These are phyloP conservation scores for Hololepta plana DNA, from an alignment of 2,888 invertebrate genomes.

Conservation along the genomic window DNA sequence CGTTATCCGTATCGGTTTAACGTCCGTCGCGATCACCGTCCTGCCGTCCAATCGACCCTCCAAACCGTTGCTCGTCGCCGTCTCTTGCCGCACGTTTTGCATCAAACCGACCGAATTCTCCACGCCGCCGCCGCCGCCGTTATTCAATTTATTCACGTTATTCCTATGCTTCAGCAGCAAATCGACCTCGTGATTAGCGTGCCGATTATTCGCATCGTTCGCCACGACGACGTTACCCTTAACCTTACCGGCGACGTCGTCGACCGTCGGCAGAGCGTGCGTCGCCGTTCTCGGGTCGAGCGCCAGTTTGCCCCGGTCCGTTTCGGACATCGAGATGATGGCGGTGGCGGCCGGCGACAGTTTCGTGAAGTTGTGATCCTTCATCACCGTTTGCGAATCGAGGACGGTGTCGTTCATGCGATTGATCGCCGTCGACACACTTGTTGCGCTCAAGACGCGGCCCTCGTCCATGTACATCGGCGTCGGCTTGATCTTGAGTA, in stretches of 20 bases:
- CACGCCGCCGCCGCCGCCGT: conserved; percentile 4
- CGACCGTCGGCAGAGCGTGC: conserved; percentile 8
- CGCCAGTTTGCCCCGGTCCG: conserved; percentile 5
- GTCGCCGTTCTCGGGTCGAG: conserved; percentile 10
- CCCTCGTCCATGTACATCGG: conserved; percentile 12
- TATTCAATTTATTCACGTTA: conserved; percentile 7
- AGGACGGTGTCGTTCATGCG: conserved; percentile 27
- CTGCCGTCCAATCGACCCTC: conserved; percentile 20
- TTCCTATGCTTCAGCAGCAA: too few relatives aligned
- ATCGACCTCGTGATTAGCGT: too few relatives aligned
- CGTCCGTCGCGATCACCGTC: conserved; percentile 23
- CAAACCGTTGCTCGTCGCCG: conserved; percentile 13
- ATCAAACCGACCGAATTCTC: neutral
- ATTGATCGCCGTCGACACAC: conserved; percentile 26
- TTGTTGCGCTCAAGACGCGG: conserved; percentile 21
- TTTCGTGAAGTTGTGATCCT: conserved; percentile 18
- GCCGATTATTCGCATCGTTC: conserved; percentile 6
- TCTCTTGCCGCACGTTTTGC: conserved; percentile 4
- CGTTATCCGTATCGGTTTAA: conserved; percentile 24
- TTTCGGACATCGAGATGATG: conserved; percentile 9
- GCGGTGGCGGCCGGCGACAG: conserved; percentile 12
- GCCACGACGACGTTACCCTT: conserved; percentile 1
- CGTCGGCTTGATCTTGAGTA: conserved; percentile 7
- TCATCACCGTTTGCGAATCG: conserved; percentile 23
- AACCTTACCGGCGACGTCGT: conserved; percentile 1